These are phyloP conservation scores for Ips typographus DNA, from an alignment of 1,140 invertebrate species.

Conservation along the genomic window DNA sequence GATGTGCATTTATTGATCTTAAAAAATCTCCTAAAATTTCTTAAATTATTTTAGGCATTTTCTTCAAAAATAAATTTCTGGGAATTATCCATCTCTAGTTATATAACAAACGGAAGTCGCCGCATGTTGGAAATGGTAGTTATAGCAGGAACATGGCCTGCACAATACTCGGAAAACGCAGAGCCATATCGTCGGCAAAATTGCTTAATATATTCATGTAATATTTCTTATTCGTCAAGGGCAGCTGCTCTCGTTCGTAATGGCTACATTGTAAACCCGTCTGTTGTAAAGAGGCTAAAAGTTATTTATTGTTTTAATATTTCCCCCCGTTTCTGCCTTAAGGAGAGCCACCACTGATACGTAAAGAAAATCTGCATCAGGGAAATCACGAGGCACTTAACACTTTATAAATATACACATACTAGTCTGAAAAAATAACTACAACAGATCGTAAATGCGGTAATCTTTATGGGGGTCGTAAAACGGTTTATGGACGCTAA, in stretches of 20 bases:
- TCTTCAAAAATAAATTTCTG: no score
- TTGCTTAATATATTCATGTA: constrained; percentile 50
- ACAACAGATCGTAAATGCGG: constrained; percentile 32
- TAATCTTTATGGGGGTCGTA: constrained; percentile 25
- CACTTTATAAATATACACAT: constrained; percentile 30
- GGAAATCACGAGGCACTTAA: constrained; percentile 15
- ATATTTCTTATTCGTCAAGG: constrained; percentile 53
- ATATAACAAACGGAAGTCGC: background rate
- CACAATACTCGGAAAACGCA: constrained; percentile 30
- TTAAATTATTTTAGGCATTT: no score
- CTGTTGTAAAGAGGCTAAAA: constrained; percentile 9
- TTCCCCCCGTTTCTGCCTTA: background rate
- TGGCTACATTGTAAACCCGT: constrained; percentile 34
- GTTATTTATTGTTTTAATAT: constrained; percentile 37
- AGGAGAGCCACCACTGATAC: background rate
- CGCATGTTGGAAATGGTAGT: constrained; percentile 31
- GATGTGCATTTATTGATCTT: no score
- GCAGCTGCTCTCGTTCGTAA: constrained; percentile 46
- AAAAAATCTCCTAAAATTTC: no score
- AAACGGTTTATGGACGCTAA: constrained; percentile 24
- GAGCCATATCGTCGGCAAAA: constrained; percentile 33
- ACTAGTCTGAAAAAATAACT: constrained; percentile 27
- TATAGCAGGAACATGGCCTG: constrained; percentile 16
- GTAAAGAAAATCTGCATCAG: background rate
- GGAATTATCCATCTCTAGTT: no score